A percentile compares a stretch with the other conserved stretches of the same genome.
phyloP scores from a whole-genome alignment of 2,113 vertebrate species.

The human (Homo sapiens) region DNA sequence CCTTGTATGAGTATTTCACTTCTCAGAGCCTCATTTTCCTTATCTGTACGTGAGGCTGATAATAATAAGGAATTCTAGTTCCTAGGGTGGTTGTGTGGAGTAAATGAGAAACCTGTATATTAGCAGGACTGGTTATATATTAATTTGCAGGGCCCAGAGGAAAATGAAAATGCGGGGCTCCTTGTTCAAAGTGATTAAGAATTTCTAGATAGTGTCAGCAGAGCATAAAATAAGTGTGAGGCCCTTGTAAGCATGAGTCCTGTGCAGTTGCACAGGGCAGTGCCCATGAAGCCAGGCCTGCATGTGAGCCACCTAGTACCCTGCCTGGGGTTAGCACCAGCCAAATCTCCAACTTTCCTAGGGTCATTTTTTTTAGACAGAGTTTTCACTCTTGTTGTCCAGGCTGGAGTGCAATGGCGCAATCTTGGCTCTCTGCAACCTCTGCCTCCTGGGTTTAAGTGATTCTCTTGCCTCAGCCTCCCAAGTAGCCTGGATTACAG shows the following conservation, averaged over 20 bases:
- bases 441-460: too few species aligned
- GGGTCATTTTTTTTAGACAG: too few species aligned
- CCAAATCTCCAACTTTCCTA: background rate
- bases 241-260: background rate
- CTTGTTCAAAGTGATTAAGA: background rate
- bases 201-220: background rate
- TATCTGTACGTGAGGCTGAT: background rate
- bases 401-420: too few species aligned
- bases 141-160: background rate
- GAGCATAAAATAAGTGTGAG: background rate
- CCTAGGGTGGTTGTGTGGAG: background rate
- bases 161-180: background rate
- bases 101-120: background rate
- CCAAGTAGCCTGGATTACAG: too few species aligned
- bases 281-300: background rate
- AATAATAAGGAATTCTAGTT: background rate
- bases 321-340: background rate
- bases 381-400: too few species aligned
- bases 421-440: too few species aligned
- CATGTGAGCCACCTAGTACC: fast-evolving
- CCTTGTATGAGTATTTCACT: background rate
- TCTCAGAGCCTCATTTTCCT: background rate
- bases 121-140: background rate
- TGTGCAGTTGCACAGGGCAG: background rate
- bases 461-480: too few species aligned